phyloP scores from a whole-genome alignment of 2,797 vertebrate species.

The Halcyon badia region DNA sequence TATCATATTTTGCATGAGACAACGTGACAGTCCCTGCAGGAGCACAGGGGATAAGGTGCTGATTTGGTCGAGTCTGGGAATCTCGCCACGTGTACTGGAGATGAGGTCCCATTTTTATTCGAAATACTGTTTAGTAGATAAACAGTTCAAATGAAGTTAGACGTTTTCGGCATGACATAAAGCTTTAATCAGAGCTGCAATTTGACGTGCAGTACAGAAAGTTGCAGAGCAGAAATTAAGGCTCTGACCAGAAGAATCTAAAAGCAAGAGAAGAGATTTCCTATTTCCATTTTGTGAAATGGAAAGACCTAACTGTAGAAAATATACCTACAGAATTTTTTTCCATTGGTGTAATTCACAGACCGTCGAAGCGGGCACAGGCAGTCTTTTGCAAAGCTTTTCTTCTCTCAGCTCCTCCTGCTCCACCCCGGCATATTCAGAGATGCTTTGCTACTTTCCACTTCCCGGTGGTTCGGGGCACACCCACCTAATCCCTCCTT shows the following conservation, averaged over 20 bases:
- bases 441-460: background rate
- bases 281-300: background rate
- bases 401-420: background rate
- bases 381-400: background rate
- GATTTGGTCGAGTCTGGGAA: background rate
- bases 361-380: background rate
- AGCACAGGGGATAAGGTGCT: background rate
- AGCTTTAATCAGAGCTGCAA: background rate
- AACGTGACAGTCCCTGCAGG: background rate
- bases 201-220: background rate
- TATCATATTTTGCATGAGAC: background rate
- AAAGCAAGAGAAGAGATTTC: background rate
- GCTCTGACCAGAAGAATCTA: background rate
- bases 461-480: background rate
- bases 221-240: background rate
- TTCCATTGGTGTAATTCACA: background rate
- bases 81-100: rapidly evolving
- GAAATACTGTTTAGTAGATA: rapidly evolving
- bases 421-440: background rate
- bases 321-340: background rate
- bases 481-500: background rate
- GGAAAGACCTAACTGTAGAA: background rate
- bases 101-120: background rate
- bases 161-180: background rate
- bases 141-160: background rate